Conservation (phyloP, 2,888 invertebrate genomes). For the Fragum sueziense region DNA sequence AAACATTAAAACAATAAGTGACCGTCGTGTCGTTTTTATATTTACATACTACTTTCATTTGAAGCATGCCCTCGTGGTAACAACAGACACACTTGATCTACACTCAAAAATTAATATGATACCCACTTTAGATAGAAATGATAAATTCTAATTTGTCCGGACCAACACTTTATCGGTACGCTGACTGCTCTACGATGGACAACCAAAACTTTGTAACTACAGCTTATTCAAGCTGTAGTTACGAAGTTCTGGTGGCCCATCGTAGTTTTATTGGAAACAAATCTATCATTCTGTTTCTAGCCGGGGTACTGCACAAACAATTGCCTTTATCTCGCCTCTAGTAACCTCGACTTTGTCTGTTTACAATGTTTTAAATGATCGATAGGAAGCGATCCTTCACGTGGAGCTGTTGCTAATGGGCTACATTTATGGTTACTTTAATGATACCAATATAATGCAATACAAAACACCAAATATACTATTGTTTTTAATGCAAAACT, state of each 20-base stretch:
- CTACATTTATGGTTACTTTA: too few relatives aligned
- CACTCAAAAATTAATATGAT: constrained; percentile 23
- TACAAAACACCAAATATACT: too few relatives aligned
- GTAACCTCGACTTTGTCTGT: constrained; percentile 57
- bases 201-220: too few relatives aligned
- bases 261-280: constrained; percentile 55
- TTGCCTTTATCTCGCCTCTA: constrained; percentile 57
- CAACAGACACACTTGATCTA: constrained; percentile 9
- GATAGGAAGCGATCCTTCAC: constrained; percentile 42
- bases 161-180: constrained; percentile 22
- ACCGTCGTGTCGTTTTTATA: constrained; percentile 12
- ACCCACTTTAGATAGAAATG: constrained; percentile 26
- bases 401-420: not conserved
- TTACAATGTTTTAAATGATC: constrained; percentile 62
- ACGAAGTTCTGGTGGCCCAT: too few relatives aligned
- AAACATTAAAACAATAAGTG: not conserved
- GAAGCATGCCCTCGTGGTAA: constrained; percentile 17
- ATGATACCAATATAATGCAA: too few relatives aligned
- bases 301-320: constrained; percentile 56
- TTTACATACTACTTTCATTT: constrained; percentile 8
- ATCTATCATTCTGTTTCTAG: constrained; percentile 50
- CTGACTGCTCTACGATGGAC: too few relatives aligned
- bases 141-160: constrained; percentile 26
- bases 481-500: too few relatives aligned
- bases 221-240: too few relatives aligned